These are phyloP conservation scores for Bombylius discolor DNA, from an alignment of 2,888 invertebrate genomes.

Conservation along the genomic window DNA sequence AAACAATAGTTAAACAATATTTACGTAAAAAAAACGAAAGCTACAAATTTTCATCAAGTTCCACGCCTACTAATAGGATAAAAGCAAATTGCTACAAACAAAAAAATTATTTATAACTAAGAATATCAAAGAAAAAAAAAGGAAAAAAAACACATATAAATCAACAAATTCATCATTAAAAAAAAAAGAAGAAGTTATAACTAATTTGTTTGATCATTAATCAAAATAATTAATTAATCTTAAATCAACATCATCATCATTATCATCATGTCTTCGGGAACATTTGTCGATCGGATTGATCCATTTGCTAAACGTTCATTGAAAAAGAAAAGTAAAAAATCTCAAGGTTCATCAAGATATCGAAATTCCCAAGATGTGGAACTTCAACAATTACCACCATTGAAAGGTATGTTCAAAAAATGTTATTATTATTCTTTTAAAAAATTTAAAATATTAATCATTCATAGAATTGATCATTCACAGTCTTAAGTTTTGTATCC, in stretches of 20 bases:
- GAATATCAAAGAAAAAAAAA: neutral
- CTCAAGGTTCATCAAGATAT: conserved; percentile 97
- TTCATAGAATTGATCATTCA: too few relatives aligned
- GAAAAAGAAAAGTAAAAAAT: conserved; percentile 96
- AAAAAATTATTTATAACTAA: too few relatives aligned
- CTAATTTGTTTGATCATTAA: too few relatives aligned
- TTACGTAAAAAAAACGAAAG: too few relatives aligned
- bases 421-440: too few relatives aligned
- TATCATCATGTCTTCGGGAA: conserved; percentile 52
- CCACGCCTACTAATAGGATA: too few relatives aligned
- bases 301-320: conserved; percentile 96
- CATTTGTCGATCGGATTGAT: conserved; percentile 98
- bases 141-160: neutral
- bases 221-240: neutral
- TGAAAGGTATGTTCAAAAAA: conserved; percentile 64
- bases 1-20: too few relatives aligned
- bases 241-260: neutral
- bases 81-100: too few relatives aligned
- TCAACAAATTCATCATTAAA: too few relatives aligned
- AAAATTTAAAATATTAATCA: neutral
- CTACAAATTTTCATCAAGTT: too few relatives aligned
- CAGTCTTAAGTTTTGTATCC: too few relatives aligned
- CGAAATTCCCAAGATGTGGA: conserved; percentile 97
- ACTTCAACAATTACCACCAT: conserved; percentile 84
- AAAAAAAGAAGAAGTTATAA: too few relatives aligned